Conservation (phyloP, 2,113 vertebrate genomes). For the Thunnus maccoyii region DNA sequence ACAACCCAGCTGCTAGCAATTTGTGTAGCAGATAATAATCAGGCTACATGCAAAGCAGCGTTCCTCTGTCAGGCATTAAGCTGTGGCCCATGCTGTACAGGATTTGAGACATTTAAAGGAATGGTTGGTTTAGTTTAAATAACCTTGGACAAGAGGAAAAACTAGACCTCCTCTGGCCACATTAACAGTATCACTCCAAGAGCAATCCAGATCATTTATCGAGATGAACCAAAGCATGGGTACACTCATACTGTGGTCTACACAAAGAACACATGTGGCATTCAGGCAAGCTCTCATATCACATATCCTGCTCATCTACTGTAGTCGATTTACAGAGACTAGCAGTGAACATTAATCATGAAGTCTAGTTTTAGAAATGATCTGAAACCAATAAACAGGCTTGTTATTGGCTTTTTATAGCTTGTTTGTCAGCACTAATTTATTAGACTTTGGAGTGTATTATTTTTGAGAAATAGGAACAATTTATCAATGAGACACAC, state of each 20-base stretch:
- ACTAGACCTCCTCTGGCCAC: constrained; percentile 72
- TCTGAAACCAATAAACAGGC: constrained; percentile 13
- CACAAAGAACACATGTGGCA: constrained; percentile 59
- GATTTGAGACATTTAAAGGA: constrained; percentile 77
- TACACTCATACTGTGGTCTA: constrained; percentile 43
- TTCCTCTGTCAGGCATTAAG: constrained; percentile 85
- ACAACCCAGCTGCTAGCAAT: constrained; percentile 94
- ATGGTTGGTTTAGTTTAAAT: constrained; percentile 69
- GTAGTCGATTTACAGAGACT: constrained; percentile 22
- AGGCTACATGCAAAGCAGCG: constrained; percentile 89
- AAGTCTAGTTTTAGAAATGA: constrained; percentile 26
- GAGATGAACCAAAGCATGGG: constrained; percentile 50
- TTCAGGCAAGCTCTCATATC: constrained; percentile 17
- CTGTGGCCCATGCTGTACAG: constrained; percentile 75
- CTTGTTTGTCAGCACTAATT: constrained; percentile 21
- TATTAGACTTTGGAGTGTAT: background rate
- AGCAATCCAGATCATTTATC: constrained; percentile 69
- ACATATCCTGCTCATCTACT: constrained; percentile 13
- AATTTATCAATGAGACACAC: constrained; percentile 31
- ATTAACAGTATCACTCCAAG: constrained; percentile 67
- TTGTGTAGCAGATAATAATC: constrained; percentile 92
- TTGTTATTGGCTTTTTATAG: constrained; percentile 16
- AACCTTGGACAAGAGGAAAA: constrained; percentile 82
- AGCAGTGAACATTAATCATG: constrained; percentile 32
- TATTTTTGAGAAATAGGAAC: constrained; percentile 2